These are phyloP conservation scores for Keiferia lycopersicella DNA, from an alignment of 2,888 invertebrate genomes.

Conservation along the genomic window DNA sequence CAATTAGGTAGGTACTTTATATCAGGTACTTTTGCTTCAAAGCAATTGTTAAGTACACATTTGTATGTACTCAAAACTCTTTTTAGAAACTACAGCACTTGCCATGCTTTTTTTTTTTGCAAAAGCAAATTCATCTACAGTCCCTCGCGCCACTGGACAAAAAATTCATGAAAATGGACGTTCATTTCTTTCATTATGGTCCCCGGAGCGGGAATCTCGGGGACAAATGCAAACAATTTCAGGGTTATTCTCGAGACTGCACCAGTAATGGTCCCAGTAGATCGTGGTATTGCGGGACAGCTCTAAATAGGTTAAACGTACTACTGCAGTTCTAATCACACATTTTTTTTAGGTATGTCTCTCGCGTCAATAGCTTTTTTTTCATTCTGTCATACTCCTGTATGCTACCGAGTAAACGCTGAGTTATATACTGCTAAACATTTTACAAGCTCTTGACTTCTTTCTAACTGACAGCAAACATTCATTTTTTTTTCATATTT, in stretches of 20 bases:
- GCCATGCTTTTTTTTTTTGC: neutral
- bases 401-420: too few relatives aligned
- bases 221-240: constrained; percentile 12
- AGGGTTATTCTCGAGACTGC: constrained; percentile 20
- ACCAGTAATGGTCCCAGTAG: constrained; percentile 32
- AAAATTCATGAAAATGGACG: constrained; percentile 13
- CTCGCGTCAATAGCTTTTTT: too few relatives aligned
- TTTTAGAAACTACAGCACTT: neutral
- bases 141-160: constrained; percentile 5
- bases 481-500: too few relatives aligned
- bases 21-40: too few relatives aligned
- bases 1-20: too few relatives aligned
- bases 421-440: too few relatives aligned
- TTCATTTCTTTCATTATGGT: constrained; percentile 14
- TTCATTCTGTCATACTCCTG: too few relatives aligned
- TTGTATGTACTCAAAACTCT: neutral
- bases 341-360: too few relatives aligned
- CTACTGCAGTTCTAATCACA: too few relatives aligned
- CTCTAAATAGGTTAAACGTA: neutral
- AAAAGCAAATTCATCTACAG: neutral
- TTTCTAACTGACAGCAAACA: too few relatives aligned
- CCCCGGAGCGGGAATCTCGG: constrained; percentile 11
- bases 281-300: constrained; percentile 38
- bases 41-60: too few relatives aligned
- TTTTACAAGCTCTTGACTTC: too few relatives aligned